Conservation (phyloP, 2,888 invertebrate genomes). For the Leucozona laternaria region DNA sequence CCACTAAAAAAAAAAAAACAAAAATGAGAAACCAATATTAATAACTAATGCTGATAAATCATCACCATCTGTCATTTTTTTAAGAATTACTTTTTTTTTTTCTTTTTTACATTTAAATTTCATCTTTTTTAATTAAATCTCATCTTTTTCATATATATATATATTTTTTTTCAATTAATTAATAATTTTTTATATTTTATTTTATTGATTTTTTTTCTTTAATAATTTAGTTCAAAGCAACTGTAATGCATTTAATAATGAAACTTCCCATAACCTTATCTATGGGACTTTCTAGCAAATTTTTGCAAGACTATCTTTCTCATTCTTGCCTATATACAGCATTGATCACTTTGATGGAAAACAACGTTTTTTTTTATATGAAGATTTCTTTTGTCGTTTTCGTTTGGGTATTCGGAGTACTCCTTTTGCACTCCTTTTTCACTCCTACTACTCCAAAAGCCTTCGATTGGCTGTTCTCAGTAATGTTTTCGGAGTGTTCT, state of each 20-base stretch:
- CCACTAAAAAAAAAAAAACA: neutral
- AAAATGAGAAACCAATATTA: neutral
- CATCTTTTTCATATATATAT: neutral
- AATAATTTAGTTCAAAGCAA: neutral
- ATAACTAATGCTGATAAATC: neutral
- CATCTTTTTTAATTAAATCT: neutral
- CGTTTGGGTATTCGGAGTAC: too few relatives aligned
- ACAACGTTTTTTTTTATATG: too few relatives aligned
- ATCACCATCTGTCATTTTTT: neutral
- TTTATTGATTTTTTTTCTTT: neutral
- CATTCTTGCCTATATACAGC: too few relatives aligned
- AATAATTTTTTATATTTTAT: neutral
- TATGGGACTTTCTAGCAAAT: too few relatives aligned
- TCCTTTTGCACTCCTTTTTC: too few relatives aligned
- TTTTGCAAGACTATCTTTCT: too few relatives aligned
- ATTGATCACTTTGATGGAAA: too few relatives aligned
- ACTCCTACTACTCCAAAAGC: too few relatives aligned
- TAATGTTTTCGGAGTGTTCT: too few relatives aligned
- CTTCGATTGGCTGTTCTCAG: too few relatives aligned
- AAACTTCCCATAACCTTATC: neutral
- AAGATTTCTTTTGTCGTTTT: too few relatives aligned
- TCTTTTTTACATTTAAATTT: neutral
- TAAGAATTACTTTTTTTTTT: neutral
- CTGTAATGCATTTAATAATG: slow-evolving; percentile 3
- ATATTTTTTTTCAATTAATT: neutral